Conservation (phyloP, 2,113 vertebrate species). For the Synodontis membranacea region DNA sequence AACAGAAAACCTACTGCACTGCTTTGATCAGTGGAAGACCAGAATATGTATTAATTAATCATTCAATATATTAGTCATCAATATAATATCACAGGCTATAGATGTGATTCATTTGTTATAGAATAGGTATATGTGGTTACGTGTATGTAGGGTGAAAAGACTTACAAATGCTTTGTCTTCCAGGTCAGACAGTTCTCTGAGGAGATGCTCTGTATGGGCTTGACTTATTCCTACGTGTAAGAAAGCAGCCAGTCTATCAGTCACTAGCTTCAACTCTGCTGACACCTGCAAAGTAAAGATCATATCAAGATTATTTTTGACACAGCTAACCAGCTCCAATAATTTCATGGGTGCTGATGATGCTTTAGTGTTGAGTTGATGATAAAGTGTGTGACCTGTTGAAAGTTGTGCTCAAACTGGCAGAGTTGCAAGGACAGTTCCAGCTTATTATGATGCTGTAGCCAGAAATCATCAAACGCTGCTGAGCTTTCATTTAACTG, state of each 20-base stretch:
- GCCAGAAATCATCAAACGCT: constrained; percentile 49
- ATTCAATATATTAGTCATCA: no score
- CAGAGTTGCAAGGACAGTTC: constrained; percentile 41
- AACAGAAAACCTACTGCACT: no score
- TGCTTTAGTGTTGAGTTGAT: neutral
- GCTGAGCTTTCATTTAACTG: constrained; percentile 43
- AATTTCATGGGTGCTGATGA: neutral
- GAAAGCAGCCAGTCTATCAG: constrained; percentile 18
- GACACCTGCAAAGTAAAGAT: constrained; percentile 33
- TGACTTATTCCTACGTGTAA: constrained; percentile 40
- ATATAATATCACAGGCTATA: neutral
- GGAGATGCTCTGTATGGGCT: constrained; percentile 41
- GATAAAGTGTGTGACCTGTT: constrained; percentile 37
- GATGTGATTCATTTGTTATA: neutral
- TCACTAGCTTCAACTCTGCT: constrained; percentile 30
- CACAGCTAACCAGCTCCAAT: neutral
- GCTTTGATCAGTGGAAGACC: no score
- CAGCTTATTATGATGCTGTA: constrained; percentile 49
- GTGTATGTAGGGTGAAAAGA: neutral
- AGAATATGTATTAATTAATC: no score
- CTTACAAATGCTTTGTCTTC: constrained; percentile 41
- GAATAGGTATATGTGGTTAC: neutral
- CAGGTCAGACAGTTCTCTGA: constrained; percentile 39
- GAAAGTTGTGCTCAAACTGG: constrained; percentile 47
- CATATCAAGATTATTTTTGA: neutral